Evolutionary conservation across 2,888 invertebrate genomes (phyloP), one percentile per base, ranked within the genome.

Genomic region (Drosophila imparisetae): DNA sequence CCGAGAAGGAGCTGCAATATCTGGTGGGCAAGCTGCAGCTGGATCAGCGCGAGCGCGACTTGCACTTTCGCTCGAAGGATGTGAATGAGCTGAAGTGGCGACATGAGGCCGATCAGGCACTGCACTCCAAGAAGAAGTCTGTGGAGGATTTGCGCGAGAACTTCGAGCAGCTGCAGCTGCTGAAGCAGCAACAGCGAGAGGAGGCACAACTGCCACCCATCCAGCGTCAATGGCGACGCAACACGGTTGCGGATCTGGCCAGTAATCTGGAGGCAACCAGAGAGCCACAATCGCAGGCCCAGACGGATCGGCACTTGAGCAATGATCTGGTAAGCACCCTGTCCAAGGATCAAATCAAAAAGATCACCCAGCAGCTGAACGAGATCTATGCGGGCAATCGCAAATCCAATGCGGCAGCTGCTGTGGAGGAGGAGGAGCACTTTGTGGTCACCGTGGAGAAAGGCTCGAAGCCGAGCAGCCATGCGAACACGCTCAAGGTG

Each of bases 141-240:
- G 97, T 98, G 0, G 97, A 97, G 92, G 96, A 98, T 92, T 94
- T 98, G 13, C 95, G 96, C 83, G 96, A 96, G 74, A 95, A 96
- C 86, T 97, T 97, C 85, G 95, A 95, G 88, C 95, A 95, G 88
- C 93, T 95, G 66, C 93, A 94, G 57, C 93, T 94, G 18, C 94
- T 94, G 80, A 93, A 93, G 91, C 77, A 75, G 91, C 76, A 74
- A n/a, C 77, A 84, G 54, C 97, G 96, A 91, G 96, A 96, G 4
- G 70, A 69, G 36, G 66, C 55, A 0, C 74, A 74, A 1, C 24
- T 62, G 53, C 72, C 85, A 24, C 76, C 80, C 1, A 72, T 68
- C 11, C 83, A 65, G 45, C 86, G 88, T 13, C 93, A 97, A 32
- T 97, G 97, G 97, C 94, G 97, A 52, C 97, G 97, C 10, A 96